phyloP scores from a whole-genome alignment of 2,888 invertebrate genomes.

The Acronicta leporina region DNA sequence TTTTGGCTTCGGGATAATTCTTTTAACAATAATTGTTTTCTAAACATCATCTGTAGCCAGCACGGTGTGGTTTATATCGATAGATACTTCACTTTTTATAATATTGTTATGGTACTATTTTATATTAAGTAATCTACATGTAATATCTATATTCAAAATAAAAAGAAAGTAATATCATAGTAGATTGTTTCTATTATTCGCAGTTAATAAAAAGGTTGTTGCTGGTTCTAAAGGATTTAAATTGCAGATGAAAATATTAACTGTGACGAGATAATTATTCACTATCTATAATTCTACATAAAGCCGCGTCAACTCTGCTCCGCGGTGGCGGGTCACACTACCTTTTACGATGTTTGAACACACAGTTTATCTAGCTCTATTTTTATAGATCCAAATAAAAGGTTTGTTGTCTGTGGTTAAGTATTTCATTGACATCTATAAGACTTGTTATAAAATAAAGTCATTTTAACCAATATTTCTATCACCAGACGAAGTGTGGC shows the following conservation, averaged over 20 bases:
- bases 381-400: constrained; percentile 35
- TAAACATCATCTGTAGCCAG: constrained; percentile 61
- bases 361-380: constrained; percentile 30
- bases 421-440: not conserved
- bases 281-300: constrained; percentile 25
- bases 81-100: constrained; percentile 6
- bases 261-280: constrained; percentile 49
- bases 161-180: not conserved
- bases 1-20: constrained; percentile 50
- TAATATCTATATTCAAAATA: not conserved
- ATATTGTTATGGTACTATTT: constrained; percentile 8
- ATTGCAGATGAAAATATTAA: constrained; percentile 52
- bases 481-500: not conserved
- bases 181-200: constrained; percentile 43
- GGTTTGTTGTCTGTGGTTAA: constrained; percentile 6
- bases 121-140: not conserved
- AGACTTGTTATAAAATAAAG: not conserved
- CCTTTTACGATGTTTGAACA: constrained; percentile 44
- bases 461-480: not conserved
- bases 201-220: constrained; percentile 45
- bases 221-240: constrained; percentile 40
- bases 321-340: constrained; percentile 17
- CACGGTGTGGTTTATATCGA: constrained; percentile 50
- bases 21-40: constrained; percentile 66
- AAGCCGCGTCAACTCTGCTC: constrained; percentile 35